phyloP scores from a whole-genome alignment of 2,113 vertebrate genomes.

The Takifugu bimaculatus region DNA sequence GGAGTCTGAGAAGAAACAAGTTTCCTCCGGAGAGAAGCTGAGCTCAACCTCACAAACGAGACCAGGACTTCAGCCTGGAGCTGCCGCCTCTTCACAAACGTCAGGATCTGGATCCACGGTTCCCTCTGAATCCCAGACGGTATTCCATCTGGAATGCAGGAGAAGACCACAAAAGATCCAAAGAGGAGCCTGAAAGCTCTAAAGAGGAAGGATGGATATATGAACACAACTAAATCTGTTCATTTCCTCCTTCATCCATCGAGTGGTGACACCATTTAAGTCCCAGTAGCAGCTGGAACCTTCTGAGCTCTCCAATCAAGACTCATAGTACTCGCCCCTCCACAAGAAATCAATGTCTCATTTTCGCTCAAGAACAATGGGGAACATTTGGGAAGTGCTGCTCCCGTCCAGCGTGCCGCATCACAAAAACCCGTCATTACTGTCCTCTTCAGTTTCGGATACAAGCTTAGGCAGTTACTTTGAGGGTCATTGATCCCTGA shows the following conservation, averaged over 20 bases:
- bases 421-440: neutral
- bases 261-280: neutral
- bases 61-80: too few relatives aligned
- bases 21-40: too few relatives aligned
- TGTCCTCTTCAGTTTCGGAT: neutral
- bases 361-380: neutral
- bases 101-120: too few relatives aligned
- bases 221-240: too few relatives aligned
- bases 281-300: neutral
- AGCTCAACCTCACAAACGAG: too few relatives aligned
- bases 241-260: neutral
- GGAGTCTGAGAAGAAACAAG: too few relatives aligned
- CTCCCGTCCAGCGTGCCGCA: too few relatives aligned
- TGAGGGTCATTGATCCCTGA: neutral
- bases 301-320: neutral
- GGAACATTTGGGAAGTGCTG: too few relatives aligned
- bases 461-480: neutral
- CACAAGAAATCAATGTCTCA: conserved; percentile 24
- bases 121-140: too few relatives aligned
- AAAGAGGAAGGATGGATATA: too few relatives aligned
- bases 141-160: too few relatives aligned
- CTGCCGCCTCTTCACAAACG: too few relatives aligned
- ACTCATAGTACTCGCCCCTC: conserved; percentile 1
- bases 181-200: neutral
- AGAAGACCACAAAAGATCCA: neutral